Base-by-base conservation (phyloP, 2,113 vertebrate species). In the Oncorhynchus gorbuscha region DNA sequence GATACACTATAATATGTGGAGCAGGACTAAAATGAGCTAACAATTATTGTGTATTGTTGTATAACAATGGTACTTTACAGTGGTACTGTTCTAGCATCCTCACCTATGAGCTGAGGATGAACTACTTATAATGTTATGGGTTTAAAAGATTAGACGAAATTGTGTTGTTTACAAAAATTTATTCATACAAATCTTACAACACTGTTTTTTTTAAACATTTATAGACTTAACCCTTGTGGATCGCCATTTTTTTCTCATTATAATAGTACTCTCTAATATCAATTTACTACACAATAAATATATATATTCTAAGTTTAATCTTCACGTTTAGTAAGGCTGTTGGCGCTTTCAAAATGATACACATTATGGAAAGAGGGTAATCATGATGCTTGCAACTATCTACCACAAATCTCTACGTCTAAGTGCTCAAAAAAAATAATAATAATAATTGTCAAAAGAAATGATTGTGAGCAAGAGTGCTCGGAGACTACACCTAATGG, bases 111-210 rank as follows among this genome's bases (percentile, higher is more conserved):
- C 73, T 79, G 76, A 72, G 58, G n/a, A 51, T 11, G 55, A 83
- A 75, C 71, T 69, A 73, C 66, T 81, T 67, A 72, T 74, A 69
- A 16, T 58, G 13, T 5, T 20, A 14, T 45, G 71, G 45, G 89
- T 89, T 93, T 93, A 94, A 98, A 97, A 95, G 94, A 98, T 94
- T 96, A 97, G 95, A 97, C 96, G 62, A 94, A 95, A 92, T 91
- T 93, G 92, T 94, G 92, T 98, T 97, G 96, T 96, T 97, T 98
- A 97, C 94, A 98, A 99, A 99, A 98, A 96, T 98, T 97, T 97
- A 98, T 98, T 98, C 93, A 98, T 97, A 97, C 95, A 99, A 98
- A 98, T 95, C 93, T 96, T 97, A 97, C 96, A 98, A 91, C 95
- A 97, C 95, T 55, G 77, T 4, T 58, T 13, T 9, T 86, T 95